A percentile compares a stretch with the other conserved stretches of the same genome.
Evolutionary conservation across 2,797 vertebrate genomes (phyloP).

Genomic region (Fratercula arctica): DNA sequence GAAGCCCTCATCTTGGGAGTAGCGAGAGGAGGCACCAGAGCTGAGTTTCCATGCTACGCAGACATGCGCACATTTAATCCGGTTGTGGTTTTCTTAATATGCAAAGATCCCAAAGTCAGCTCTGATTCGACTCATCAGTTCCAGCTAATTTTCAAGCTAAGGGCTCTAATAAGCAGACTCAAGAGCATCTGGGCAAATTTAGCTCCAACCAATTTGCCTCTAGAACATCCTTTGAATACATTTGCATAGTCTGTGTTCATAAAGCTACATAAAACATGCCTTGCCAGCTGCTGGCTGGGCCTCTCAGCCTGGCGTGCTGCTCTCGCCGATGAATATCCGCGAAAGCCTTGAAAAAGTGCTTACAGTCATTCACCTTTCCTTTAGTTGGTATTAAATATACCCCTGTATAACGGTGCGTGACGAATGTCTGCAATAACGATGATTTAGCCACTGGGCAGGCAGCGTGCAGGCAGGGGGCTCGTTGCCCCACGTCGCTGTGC

Average conservation of each 20-base stretch:
- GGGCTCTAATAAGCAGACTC: conserved; percentile 22
- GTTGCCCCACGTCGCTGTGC: background rate
- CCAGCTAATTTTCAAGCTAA: conserved; percentile 51
- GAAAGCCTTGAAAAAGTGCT: background rate
- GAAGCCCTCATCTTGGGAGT: background rate
- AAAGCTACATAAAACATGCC: background rate
- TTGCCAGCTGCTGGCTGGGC: conserved; percentile 23
- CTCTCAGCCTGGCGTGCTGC: background rate
- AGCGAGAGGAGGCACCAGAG: background rate
- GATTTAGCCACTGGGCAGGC: background rate
- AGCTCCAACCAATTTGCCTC: conserved; percentile 52
- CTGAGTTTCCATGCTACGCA: background rate
- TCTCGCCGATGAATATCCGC: background rate
- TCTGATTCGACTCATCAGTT: conserved; percentile 19
- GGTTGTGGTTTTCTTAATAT: conserved; percentile 14
- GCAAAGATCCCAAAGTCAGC: conserved; percentile 29
- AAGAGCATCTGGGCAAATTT: conserved; percentile 36
- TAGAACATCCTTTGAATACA: conserved; percentile 52
- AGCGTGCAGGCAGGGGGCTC: background rate
- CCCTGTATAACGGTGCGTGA: background rate
- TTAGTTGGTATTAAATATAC: background rate
- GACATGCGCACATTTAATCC: background rate
- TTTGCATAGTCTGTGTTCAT: conserved; percentile 40
- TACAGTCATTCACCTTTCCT: background rate
- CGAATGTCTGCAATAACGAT: background rate